Evolutionary conservation across 1,140 invertebrate genomes (phyloP).

Genomic region (Onthophagus taurus): DNA sequence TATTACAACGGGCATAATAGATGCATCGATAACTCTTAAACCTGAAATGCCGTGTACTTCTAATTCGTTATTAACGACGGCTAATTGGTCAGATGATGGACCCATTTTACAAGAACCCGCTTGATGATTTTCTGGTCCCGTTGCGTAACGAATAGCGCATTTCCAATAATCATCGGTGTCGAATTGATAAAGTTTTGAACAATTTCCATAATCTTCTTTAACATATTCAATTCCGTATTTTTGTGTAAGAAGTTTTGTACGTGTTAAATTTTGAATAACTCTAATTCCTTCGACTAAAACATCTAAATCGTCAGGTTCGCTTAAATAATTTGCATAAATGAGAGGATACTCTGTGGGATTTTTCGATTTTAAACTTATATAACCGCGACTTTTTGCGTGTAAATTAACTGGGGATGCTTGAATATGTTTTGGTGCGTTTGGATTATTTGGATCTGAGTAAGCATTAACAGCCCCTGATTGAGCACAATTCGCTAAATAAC

Average conservation of each 20-base stretch:
- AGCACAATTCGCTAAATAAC: conserved; percentile 53
- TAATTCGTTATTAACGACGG: conserved; percentile 63
- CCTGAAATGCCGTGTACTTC: conserved; percentile 59
- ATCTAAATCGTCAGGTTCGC: conserved; percentile 62
- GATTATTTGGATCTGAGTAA: conserved; percentile 33
- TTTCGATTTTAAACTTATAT: conserved; percentile 56
- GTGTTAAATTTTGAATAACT: conserved; percentile 51
- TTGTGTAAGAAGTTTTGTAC: conserved; percentile 57
- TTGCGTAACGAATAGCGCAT: conserved; percentile 64
- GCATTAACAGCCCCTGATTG: conserved; percentile 43
- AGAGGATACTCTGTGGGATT: conserved; percentile 70
- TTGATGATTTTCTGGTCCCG: conserved; percentile 77
- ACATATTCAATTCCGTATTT: conserved; percentile 57
- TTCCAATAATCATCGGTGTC: conserved; percentile 73
- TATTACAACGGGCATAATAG: conserved; percentile 64
- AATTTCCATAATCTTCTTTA: conserved; percentile 30
- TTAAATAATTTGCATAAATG: conserved; percentile 80
- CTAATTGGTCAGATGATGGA: conserved; percentile 49
- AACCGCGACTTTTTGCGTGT: conserved; percentile 74
- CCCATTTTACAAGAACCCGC: conserved; percentile 78
- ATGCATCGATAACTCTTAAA: conserved; percentile 67
- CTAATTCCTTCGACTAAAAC: conserved; percentile 60
- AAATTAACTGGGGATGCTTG: conserved; percentile 60
- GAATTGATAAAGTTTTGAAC: conserved; percentile 47
- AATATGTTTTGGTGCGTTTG: conserved; percentile 39